Evolutionary conservation across 2,797 vertebrate species (phyloP), one percentile per base, ranked within the genome.

Genomic region (Typhlichthys eigenmanni): DNA sequence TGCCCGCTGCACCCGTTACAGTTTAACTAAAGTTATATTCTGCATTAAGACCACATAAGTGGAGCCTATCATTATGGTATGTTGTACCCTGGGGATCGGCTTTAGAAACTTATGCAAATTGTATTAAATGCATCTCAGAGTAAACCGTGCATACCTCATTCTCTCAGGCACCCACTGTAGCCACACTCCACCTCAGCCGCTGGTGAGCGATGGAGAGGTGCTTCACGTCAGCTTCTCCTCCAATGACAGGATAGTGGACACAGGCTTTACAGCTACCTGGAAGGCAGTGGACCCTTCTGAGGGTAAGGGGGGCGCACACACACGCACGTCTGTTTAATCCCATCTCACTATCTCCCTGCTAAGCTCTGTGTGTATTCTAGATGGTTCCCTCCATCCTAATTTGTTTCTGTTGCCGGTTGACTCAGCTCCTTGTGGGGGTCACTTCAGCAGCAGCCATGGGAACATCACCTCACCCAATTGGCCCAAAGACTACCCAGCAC

Each of bases 211-310:
- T 46, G 88, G 89, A 46, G 79, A 90, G 68, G 74, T 8, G 0
- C 78, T 93, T 73, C 79, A 70, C 9, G 71, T 94, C 71, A 75
- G 19, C 47, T 94, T 94, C 82, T 83, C 84, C 14, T 89, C 91
- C 71, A 93, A 93, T 47, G 74, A 79, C 79, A 90, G 72, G 57
- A 85, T 93, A 48, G 92, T 93, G 74, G 92, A 94, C 76, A 80
- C 79, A 0, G 93, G 93, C 68, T 94, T 94, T 75, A 24, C 2
- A 0, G 91, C 88, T 14, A 71, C 66, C 24, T 94, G 92, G 92
- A 88, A 51, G 78, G 89, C 80, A 47, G 76, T 92, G 58, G 85
- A 92, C 47, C 83, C 90, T 4, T 4, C 52, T 34, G 72, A 87
- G 8, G 85, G 91, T 86, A 73, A 72, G 66, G 0, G 46, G 45